These are phyloP conservation scores for Caenorhabditis wallacei DNA, from an alignment of 2,888 invertebrate genomes.

Conservation along the genomic window DNA sequence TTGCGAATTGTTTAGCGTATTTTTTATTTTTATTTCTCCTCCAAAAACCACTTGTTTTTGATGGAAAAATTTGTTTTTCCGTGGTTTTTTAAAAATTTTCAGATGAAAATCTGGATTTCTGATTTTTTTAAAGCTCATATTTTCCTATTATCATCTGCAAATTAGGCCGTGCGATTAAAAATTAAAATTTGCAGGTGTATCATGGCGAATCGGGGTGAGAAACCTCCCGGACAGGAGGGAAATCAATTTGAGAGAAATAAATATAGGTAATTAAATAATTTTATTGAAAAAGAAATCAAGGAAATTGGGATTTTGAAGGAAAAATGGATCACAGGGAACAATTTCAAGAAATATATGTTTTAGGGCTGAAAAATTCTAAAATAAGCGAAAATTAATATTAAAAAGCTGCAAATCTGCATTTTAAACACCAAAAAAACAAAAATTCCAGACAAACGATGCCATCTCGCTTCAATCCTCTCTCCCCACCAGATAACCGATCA, in stretches of 20 bases:
- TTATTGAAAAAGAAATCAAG: not conserved
- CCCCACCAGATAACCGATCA: conserved; percentile 12
- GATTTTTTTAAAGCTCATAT: no score
- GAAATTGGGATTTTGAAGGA: no score
- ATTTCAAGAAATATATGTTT: no score
- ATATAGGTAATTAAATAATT: conserved; percentile 17
- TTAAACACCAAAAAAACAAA: no score
- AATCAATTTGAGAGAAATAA: conserved; percentile 40
- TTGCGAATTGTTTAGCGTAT: conserved; percentile 1
- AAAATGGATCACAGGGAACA: no score
- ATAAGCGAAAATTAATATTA: no score
- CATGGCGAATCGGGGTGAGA: conserved; percentile 13
- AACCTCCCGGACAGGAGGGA: not conserved
- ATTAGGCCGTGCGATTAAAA: no score
- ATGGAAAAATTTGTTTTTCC: not conserved
- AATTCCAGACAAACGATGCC: conserved; percentile 55
- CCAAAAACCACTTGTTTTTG: not conserved
- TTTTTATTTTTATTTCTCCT: not conserved
- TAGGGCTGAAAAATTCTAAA: no score
- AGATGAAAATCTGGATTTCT: not conserved
- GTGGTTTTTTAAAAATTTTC: not conserved
- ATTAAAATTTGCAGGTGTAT: not conserved
- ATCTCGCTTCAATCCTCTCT: conserved; percentile 41
- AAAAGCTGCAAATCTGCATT: no score
- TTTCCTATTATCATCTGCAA: no score